Percentiles rank a stretch among this genome's conserved stretches.
These are phyloP conservation scores for Corticium candelabrum DNA, from an alignment of 37 sponge, comb jelly and placozoan species.

Conservation along the genomic window DNA sequence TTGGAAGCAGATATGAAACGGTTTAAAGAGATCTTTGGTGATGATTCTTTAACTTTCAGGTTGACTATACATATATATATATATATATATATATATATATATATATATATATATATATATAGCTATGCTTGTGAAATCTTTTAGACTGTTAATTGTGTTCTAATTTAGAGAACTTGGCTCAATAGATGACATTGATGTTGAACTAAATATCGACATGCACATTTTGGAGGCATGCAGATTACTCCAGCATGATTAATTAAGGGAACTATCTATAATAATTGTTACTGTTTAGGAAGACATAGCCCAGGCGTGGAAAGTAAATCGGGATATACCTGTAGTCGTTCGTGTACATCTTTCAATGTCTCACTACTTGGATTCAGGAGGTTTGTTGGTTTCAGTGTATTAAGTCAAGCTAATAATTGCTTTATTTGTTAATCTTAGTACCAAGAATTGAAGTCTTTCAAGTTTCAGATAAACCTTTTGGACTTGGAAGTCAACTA, in stretches of 20 bases:
- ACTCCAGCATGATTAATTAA: background rate
- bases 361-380: background rate
- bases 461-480: slow-evolving; percentile 2
- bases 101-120: background rate
- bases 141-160: background rate
- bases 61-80: no score
- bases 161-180: slow-evolving; percentile 37
- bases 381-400: background rate
- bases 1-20: no score
- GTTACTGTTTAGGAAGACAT: slow-evolving; percentile 30
- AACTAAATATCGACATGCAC: slow-evolving; percentile 54
- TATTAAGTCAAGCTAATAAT: background rate
- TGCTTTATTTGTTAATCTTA: background rate
- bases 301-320: slow-evolving; percentile 64
- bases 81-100: no score
- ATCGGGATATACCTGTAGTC: slow-evolving; percentile 32
- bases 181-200: slow-evolving; percentile 65
- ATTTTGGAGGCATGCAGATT: background rate
- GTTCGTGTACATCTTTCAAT: background rate
- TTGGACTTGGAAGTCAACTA: slow-evolving; percentile 16
- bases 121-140: no score
- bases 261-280: background rate
- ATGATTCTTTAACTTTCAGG: no score
- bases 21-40: no score
- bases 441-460: slow-evolving; percentile 5